These are phyloP conservation scores for Zele albiditarsus DNA, from an alignment of 2,888 invertebrate species.

Conservation along the genomic window DNA sequence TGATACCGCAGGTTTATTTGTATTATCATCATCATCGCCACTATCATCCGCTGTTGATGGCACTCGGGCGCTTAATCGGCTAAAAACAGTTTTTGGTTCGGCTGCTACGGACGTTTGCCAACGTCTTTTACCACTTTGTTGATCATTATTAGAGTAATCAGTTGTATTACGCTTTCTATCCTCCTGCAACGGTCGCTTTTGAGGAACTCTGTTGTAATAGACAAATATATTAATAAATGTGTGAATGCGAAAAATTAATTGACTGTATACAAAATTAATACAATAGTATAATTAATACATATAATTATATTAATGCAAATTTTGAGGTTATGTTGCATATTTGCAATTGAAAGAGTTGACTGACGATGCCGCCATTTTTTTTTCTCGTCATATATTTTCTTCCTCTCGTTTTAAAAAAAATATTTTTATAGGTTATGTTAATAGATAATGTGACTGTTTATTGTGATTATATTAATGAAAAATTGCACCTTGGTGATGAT, in stretches of 20 bases:
- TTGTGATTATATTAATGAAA: neutral
- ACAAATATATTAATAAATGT: neutral
- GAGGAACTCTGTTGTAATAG: conserved; percentile 56
- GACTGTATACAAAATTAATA: too few relatives aligned
- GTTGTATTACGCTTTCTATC: conserved; percentile 64
- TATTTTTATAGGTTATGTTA: neutral
- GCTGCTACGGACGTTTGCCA: conserved; percentile 59
- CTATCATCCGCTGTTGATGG: conserved; percentile 70
- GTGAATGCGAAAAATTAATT: too few relatives aligned
- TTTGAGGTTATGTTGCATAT: neutral
- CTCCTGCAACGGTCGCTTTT: conserved; percentile 67
- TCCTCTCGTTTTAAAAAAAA: neutral
- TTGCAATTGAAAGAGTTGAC: neutral
- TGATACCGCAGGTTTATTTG: conserved; percentile 77
- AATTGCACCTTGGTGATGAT: conserved; percentile 54
- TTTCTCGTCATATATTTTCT: neutral
- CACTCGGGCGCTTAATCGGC: conserved; percentile 69
- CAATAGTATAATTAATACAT: too few relatives aligned
- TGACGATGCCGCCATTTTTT: neutral
- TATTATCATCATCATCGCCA: conserved; percentile 68
- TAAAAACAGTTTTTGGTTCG: conserved; percentile 71
- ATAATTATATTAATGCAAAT: conserved; percentile 12
- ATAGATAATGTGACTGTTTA: neutral
- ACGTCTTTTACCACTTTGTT: conserved; percentile 62
- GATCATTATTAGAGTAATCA: conserved; percentile 66